Evolutionary conservation across 2,888 invertebrate species (phyloP), one percentile per base, ranked within the genome.

Genomic region (Melolontha melolontha): DNA sequence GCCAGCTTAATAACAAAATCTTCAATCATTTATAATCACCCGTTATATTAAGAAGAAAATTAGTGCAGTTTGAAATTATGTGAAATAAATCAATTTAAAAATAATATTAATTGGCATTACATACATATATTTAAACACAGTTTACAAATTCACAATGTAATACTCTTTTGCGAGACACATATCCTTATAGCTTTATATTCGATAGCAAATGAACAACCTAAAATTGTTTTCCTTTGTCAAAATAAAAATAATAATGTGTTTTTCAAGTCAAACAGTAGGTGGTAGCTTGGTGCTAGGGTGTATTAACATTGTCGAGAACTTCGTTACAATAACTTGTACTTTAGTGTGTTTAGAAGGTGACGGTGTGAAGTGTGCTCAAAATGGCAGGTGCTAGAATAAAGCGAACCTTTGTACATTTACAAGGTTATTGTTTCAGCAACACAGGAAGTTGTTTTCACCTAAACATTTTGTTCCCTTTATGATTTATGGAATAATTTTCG

Each of bases 321-420:
- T 47, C 11, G 59, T 47, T 34, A 62, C 34, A 47, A 62, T 62
- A 62, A 62, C 59, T 62, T 62, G 59, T 47, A 29, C 47, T 17
- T 62, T 42, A 39, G 64, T 54, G 64, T 52, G 52, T 64, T 51
- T 51, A 52, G 50, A 50, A 50, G 27, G n/a, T 27, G 50, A 27
- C 49, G 29, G 50, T 59, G 66, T 47, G 59, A 66, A 59, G 57
- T 62, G 66, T 66, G 66, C 66, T 55, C 16, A 66, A 44, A 66
- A 66, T 57, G 50, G 66, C 66, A 50, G 49, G 66, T 66, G 66
- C 66, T 66, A 59, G 29, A 64, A 64, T 40, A 47, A 66, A 66
- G 66, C 66, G 55, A 44, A 57, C 57, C 57, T 44, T 55, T 66
- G 47, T 50, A 39, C 59, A 54, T 59, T 40, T 66, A 66, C 59